Percentiles rank a stretch among this genome's conserved stretches.
Evolutionary conservation across 2,113 vertebrate genomes (phyloP).

Genomic region (Epinephelus lanceolatus): DNA sequence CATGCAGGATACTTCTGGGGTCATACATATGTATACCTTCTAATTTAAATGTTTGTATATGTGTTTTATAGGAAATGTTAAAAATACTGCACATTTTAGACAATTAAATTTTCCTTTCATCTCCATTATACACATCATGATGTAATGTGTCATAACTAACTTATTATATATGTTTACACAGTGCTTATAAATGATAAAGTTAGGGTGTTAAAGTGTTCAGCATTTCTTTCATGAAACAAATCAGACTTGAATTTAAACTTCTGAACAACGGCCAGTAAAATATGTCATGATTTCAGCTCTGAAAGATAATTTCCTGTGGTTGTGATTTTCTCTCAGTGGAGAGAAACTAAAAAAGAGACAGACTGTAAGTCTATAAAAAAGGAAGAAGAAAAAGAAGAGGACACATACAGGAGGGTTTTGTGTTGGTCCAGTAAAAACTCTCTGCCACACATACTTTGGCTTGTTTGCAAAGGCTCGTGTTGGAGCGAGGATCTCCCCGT

Average conservation of each 20-base stretch:
- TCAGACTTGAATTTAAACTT: neutral
- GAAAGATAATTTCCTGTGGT: slow-evolving; percentile 34
- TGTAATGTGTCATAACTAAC: too few species aligned
- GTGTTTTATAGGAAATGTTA: too few species aligned
- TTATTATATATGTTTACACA: too few species aligned
- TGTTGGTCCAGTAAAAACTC: slow-evolving; percentile 76
- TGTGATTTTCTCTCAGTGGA: slow-evolving; percentile 16
- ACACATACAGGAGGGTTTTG: slow-evolving; percentile 74
- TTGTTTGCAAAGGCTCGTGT: slow-evolving; percentile 78
- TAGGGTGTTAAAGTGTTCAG: too few species aligned
- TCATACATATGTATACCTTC: too few species aligned
- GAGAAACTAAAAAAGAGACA: neutral
- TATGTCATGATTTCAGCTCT: slow-evolving; percentile 16
- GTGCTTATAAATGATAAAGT: too few species aligned
- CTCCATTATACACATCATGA: too few species aligned
- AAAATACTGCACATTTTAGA: too few species aligned
- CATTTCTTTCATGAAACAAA: neutral
- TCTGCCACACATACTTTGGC: slow-evolving; percentile 69
- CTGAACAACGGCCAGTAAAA: neutral
- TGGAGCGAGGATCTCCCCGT: slow-evolving; percentile 59
- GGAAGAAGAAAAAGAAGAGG: slow-evolving; percentile 29
- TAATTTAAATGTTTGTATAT: too few species aligned
- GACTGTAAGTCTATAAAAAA: neutral
- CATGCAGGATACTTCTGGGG: too few species aligned
- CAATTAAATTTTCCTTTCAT: too few species aligned